Evolutionary conservation across 2,888 invertebrate genomes (phyloP), one percentile per base, ranked within the genome.

Genomic region (Acrocyrtus sp.): DNA sequence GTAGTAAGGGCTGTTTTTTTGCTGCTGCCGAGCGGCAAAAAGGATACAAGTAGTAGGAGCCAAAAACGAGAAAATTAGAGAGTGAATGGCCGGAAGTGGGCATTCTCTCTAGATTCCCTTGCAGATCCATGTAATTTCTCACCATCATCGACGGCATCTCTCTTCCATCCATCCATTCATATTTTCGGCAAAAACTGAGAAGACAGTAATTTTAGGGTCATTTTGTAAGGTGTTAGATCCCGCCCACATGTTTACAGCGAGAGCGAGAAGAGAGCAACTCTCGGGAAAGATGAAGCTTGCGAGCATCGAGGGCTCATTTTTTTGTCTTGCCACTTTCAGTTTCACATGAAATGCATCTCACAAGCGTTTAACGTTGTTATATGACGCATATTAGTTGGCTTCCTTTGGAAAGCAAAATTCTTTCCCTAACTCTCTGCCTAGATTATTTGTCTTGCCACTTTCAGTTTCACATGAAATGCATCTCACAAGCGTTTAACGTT

Each of bases 141-240:
- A 51, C 57, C 58, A 26, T 62, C n/a, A n/a, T n/a, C n/a, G n/a
- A n/a, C n/a, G n/a, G n/a, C n/a, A 34, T 56, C 53, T 41, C 50
- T 29, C 61, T 26, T 56, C 50, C 58, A 50, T 54, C 47, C 50
- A 62, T n/a, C n/a, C n/a, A n/a, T n/a, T n/a, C n/a, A n/a, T n/a
- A n/a, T n/a, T 57, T 62, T 67, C 67, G 74, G 62, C 67, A 61
- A 70, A 72, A 57, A 27, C n/a, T 41, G 41, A 53, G 72, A 63
- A 67, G 63, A 63, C 58, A 73, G 72, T 80, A 77, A 80, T 80
- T 74, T 78, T 65, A 65, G 76, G 77, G 76, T 78, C 78, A 78
- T 78, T 80, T 78, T 61, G 54, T 70, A 68, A 80, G 80, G 80
- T 80, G 80, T 80, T 68, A 80, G 78, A 69, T 80, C 80, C 75